Percentiles rank a stretch among this genome's conserved stretches.
Evolutionary conservation across 2,888 invertebrate species (phyloP).

Genomic region (Nomada ferruginata): DNA sequence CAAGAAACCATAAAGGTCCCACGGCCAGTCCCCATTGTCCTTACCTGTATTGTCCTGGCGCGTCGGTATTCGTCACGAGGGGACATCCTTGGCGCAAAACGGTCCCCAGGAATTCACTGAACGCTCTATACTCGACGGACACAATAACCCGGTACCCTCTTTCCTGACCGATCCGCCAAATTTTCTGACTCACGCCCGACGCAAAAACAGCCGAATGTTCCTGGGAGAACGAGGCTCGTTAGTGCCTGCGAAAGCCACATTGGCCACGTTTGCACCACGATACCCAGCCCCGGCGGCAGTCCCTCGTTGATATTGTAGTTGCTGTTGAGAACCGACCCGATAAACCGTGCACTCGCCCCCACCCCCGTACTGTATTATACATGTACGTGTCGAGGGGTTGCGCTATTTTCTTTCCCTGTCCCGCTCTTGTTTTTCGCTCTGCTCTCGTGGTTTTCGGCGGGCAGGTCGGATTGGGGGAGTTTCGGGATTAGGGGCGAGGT

Average conservation of each 20-base stretch:
- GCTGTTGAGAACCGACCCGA: neutral
- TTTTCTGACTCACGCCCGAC: conserved; percentile 39
- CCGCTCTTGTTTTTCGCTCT: neutral
- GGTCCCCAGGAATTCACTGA: conserved; percentile 38
- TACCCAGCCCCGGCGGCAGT: neutral
- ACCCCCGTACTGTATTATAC: neutral
- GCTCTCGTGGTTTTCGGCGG: neutral
- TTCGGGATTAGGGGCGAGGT: neutral
- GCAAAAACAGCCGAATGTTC: conserved; percentile 41
- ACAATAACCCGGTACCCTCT: conserved; percentile 44
- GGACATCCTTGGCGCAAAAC: conserved; percentile 17
- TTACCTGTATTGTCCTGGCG: conserved; percentile 40
- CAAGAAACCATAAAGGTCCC: conserved; percentile 35
- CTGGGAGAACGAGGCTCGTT: conserved; percentile 30
- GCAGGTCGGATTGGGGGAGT: no score
- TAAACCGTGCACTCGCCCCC: neutral
- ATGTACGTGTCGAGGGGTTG: neutral
- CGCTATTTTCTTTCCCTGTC: neutral
- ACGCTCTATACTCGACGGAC: neutral
- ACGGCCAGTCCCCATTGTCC: conserved; percentile 35
- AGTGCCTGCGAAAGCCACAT: conserved; percentile 36
- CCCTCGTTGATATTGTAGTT: conserved; percentile 9
- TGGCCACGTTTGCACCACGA: conserved; percentile 33
- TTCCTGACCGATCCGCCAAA: conserved; percentile 36
- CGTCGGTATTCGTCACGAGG: conserved; percentile 39